phyloP scores from a whole-genome alignment of 1,140 invertebrate species.

The Lepidurus couesii region DNA sequence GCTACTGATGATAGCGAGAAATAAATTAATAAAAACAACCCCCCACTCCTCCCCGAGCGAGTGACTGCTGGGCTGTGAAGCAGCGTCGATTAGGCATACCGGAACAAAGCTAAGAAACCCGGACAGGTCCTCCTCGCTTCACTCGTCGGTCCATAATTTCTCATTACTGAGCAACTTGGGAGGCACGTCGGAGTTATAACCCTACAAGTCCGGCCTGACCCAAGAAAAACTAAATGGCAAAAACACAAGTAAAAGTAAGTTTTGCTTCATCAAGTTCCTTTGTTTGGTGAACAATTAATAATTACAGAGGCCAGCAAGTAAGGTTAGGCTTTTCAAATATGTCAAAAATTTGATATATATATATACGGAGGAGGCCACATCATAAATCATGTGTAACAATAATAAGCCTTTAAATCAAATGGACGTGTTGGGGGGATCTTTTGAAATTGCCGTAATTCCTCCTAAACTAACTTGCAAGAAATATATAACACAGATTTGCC shows the following conservation, averaged over 20 bases:
- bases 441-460: background rate
- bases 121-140: too few species aligned
- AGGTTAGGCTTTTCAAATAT: slow-evolving; percentile 11
- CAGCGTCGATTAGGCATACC: too few species aligned
- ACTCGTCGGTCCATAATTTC: too few species aligned
- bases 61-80: too few species aligned
- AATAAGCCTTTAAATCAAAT: slow-evolving; percentile 1
- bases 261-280: background rate
- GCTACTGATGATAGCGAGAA: too few species aligned
- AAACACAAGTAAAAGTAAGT: background rate
- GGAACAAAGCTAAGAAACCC: too few species aligned
- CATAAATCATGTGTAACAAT: background rate
- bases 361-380: background rate
- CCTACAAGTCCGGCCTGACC: too few species aligned
- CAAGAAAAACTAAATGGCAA: background rate
- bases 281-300: slow-evolving; percentile 15
- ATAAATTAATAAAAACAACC: too few species aligned
- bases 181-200: too few species aligned
- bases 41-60: too few species aligned
- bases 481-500: slow-evolving; percentile 1
- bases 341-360: slow-evolving; percentile 18
- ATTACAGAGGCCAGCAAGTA: slow-evolving; percentile 7
- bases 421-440: background rate
- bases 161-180: too few species aligned
- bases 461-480: background rate